These are phyloP conservation scores for Phoxinus phoxinus DNA, from an alignment of 2,113 vertebrate genomes.

Conservation along the genomic window DNA sequence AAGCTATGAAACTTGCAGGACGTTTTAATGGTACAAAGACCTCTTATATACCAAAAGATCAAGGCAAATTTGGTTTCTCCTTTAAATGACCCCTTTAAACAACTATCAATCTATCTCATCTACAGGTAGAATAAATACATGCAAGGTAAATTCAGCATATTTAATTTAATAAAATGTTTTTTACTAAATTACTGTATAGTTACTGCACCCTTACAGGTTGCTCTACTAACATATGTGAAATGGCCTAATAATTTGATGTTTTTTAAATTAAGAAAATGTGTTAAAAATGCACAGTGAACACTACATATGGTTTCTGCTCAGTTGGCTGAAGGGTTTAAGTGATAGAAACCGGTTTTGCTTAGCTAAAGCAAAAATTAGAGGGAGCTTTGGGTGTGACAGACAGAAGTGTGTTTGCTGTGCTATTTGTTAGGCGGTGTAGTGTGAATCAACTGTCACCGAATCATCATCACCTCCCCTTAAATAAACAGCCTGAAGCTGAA, in stretches of 20 bases:
- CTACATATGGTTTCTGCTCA: not conserved
- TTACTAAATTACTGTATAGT: no score
- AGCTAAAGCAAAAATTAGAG: not conserved
- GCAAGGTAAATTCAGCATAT: no score
- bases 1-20: no score
- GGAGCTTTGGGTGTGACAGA: not conserved
- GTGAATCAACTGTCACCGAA: conserved; percentile 13
- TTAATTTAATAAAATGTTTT: no score
- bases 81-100: no score
- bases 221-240: no score
- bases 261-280: not conserved
- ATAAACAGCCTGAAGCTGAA: conserved; percentile 14
- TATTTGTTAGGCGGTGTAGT: conserved; percentile 10
- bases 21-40: no score
- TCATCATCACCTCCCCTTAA: conserved; percentile 25
- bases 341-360: not conserved
- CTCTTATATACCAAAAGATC: no score
- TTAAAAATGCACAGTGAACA: not conserved
- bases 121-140: no score
- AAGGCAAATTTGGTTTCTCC: no score
- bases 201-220: no score
- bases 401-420: conserved; percentile 26
- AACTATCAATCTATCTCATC: not conserved
- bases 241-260: no score
- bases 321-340: not conserved